Conservation (phyloP, 2,113 vertebrate species). For the Eulemur macaco region DNA sequence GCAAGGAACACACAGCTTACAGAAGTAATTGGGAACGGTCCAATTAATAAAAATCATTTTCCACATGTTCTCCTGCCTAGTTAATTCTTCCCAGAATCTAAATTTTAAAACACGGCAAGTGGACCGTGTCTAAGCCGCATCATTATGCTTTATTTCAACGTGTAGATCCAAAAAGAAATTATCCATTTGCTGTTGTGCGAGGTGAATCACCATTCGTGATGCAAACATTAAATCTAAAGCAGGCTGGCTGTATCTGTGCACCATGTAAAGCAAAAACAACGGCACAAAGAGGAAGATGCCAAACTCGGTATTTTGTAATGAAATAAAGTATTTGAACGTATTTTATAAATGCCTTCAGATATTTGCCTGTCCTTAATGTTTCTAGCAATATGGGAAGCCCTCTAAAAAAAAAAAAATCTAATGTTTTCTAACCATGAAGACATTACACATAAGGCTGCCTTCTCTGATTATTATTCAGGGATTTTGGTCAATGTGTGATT, state of each 20-base stretch:
- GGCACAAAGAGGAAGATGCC: too few species aligned
- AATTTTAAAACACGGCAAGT: neutral
- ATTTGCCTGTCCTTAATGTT: neutral
- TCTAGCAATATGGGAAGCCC: neutral
- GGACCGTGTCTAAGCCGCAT: too few species aligned
- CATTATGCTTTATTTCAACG: neutral
- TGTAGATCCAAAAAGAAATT: neutral
- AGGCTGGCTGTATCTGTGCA: accelerated
- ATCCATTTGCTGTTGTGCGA: neutral
- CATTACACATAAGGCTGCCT: neutral
- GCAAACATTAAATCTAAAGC: neutral
- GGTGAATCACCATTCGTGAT: accelerated
- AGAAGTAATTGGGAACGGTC: neutral
- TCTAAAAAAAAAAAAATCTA: neutral
- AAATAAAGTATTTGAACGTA: neutral
- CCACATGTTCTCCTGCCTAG: neutral
- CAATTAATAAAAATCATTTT: neutral
- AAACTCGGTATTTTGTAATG: neutral
- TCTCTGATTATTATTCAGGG: too few species aligned
- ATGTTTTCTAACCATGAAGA: neutral
- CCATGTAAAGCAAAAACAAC: neutral
- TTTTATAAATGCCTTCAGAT: neutral
- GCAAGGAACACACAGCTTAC: neutral
- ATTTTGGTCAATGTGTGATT: neutral
- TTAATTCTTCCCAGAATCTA: neutral